Evolutionary conservation across 2,888 invertebrate genomes (phyloP).

Genomic region (Rotaria socialis): DNA sequence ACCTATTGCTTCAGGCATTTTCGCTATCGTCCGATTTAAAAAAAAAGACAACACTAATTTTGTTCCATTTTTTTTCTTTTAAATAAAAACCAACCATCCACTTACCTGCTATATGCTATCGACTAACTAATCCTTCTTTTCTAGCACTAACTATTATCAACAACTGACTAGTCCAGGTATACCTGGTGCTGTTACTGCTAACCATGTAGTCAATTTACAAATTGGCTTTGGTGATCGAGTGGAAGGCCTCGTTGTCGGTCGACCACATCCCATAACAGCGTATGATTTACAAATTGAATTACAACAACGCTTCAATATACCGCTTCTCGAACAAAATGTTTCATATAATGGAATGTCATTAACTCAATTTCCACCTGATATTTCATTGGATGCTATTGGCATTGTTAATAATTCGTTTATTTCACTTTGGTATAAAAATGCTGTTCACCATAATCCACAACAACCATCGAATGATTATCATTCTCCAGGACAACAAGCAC

Average conservation of each 20-base stretch:
- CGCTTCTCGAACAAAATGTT: conserved; percentile 39
- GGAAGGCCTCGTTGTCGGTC: neutral
- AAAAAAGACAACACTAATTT: neutral
- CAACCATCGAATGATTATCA: neutral
- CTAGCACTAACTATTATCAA: conserved; percentile 21
- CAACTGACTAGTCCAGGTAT: neutral
- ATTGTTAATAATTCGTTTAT: conserved; percentile 42
- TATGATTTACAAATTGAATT: conserved; percentile 40
- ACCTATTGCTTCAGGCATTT: conserved; percentile 1
- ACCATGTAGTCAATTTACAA: neutral
- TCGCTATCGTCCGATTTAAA: neutral
- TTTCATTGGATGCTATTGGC: conserved; percentile 41
- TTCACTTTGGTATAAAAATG: conserved; percentile 41
- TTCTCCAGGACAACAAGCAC: neutral
- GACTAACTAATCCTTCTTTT: neutral
- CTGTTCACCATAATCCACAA: neutral
- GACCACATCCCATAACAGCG: neutral
- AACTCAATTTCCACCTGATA: conserved; percentile 37
- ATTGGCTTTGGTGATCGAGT: conserved; percentile 9
- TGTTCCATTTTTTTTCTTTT: neutral
- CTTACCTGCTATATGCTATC: neutral
- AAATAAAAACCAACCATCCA: neutral
- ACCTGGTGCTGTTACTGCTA: neutral
- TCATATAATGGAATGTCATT: conserved; percentile 39
- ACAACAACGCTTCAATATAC: conserved; percentile 41